Evolutionary conservation across 2,888 invertebrate species (phyloP), one percentile per base, ranked within the genome.

Genomic region (Smittia sp.): DNA sequence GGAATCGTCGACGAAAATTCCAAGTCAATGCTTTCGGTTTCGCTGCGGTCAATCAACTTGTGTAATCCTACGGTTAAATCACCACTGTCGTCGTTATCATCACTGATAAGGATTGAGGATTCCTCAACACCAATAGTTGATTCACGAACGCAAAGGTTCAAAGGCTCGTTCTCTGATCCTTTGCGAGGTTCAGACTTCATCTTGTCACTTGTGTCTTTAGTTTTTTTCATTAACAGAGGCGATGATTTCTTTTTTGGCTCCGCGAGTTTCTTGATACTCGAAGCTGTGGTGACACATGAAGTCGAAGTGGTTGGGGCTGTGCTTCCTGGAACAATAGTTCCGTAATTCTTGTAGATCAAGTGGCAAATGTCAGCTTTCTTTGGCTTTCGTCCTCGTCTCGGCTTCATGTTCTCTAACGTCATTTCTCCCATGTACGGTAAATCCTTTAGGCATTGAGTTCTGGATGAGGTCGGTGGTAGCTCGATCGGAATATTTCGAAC

Each of bases 341-440:
- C 94, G 79, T 94, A 94, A 80, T 94, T 94, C 80, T 94, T 94
- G 79, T 94, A 94, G 76, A 94, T 94, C 58, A 94, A 83, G 79
- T 94, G 94, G 76, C 94, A 94, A 76, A 95, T 95, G 79, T 94
- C 94, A 0, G 94, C 93, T 80, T 95, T 94, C 79, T 94, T 94
- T 0, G 94, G 95, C 79, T 95, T 95, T 18, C 94, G 85, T 0
- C 94, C 94, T 75, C 95, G 85, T 41, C 94, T 83, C 0, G 94
- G 94, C 77, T 93, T 92, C 13, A 91, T 91, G 81, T 94, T 93
- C 79, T 94, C 93, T 73, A 94, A 81, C 0, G 94, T 94, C 85
- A 94, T 93, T 80, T 94, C 94, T 0, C 94, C 94, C 94, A 94
- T 94, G 81, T 94, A 94, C 0, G 94, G 94, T 63, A 94, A 82